Evolutionary conservation across 2,797 vertebrate genomes (phyloP).

Genomic region (Phoebastria nigripes): DNA sequence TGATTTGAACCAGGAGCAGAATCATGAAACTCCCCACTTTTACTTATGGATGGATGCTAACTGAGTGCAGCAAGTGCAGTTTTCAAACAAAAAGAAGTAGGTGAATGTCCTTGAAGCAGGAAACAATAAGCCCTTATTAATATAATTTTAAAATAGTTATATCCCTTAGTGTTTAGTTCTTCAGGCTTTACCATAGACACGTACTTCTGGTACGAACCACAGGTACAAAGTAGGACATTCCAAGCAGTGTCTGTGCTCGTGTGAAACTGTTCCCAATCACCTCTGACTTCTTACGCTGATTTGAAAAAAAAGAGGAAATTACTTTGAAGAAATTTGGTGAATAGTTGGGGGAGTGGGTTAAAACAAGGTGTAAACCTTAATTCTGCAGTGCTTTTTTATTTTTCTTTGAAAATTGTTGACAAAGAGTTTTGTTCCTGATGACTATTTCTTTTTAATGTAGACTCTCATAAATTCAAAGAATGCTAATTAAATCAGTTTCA

Average conservation of each 20-base stretch:
- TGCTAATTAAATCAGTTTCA: not conserved
- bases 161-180: not conserved
- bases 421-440: not conserved
- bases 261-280: not conserved
- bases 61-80: not conserved
- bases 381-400: not conserved
- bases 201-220: not conserved
- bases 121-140: not conserved
- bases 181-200: not conserved
- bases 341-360: not conserved
- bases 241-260: accelerated
- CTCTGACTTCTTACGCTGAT: not conserved
- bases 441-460: not conserved
- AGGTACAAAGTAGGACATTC: not conserved
- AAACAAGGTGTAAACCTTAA: not conserved
- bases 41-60: not conserved
- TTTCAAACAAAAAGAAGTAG: constrained; percentile 12
- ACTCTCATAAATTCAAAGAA: not conserved
- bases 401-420: not conserved
- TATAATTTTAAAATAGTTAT: not conserved
- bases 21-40: not conserved
- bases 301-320: not conserved
- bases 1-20: constrained; percentile 38
- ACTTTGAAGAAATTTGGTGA: not conserved
- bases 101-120: not conserved